Base-by-base conservation (phyloP, 2,113 vertebrate species). In the Polypterus bichir region DNA sequence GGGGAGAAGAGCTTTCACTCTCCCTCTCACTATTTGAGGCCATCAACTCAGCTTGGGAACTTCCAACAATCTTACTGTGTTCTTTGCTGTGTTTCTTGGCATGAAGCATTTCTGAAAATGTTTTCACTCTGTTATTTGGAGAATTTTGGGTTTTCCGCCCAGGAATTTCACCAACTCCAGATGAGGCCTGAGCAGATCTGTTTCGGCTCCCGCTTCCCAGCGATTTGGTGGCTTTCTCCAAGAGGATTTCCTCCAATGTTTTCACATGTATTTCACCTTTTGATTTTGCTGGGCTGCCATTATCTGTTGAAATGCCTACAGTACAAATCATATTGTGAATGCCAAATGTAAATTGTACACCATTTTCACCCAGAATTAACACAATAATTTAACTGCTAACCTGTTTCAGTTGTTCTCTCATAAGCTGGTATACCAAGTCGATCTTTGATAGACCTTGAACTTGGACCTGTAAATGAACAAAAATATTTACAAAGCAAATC, bases 191-290 rank as follows among this genome's bases (percentile, higher is more conserved):
- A 53, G 80, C 78, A 5, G 48, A 49, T 68, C 11, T 51, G 58
- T 63, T 74, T 74, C 5, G 55, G 67, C n/a, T 73, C 46, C 69
- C 27, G 1, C 83, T 81, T 47, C 68, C 78, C 46, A 73, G 74
- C 59, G 78, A 79, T 62, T 83, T 90, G 53, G 11, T 74, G 6
- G 88, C 84, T 70, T 88, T 97, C 71, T 97, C 94, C 49, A 85
- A 82, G 4, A 81, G 87, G 63, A 98, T 98, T 75, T 98, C 92
- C 70, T 96, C 89, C 49, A 95, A 76, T 0, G 92, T 94, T 78
- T 98, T 98, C 66, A 97, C 89, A 0, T 68, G 86, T 46, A 98
- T 88, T 65, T 90, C 83, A 60, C 80, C 79, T 1, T 79, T 55
- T 46, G 74, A 65, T 46, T 78, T 82, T 46, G 75, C 61, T 57